Conservation (phyloP, 2,113 vertebrate genomes). For the Nestor notabilis region DNA sequence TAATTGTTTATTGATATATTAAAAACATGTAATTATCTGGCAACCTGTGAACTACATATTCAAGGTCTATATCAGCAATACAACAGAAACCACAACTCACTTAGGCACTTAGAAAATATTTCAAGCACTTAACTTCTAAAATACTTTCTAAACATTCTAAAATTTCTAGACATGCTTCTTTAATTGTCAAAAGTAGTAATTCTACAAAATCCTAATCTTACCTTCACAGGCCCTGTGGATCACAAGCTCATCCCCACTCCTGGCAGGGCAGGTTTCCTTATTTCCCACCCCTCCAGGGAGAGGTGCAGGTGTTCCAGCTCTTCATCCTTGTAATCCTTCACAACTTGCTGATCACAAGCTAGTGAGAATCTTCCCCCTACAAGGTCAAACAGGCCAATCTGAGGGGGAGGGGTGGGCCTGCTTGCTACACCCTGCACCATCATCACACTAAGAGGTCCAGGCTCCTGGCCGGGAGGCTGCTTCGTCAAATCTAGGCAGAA, state of each 20-base stretch:
- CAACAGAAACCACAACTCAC: not conserved
- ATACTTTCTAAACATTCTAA: not conserved
- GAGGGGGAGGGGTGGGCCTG: not conserved
- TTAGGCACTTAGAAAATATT: not conserved
- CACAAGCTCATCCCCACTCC: not conserved
- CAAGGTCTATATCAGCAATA: not conserved
- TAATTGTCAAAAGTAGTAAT: not conserved
- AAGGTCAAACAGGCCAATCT: not conserved
- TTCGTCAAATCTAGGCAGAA: not conserved
- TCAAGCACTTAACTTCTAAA: not conserved
- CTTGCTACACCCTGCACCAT: not conserved
- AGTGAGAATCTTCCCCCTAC: rapidly evolving
- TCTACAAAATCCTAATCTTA: not conserved
- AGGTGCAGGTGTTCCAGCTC: not conserved
- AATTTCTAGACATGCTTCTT: not conserved
- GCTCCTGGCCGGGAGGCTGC: not conserved
- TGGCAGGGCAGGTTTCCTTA: rapidly evolving
- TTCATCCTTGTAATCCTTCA: not conserved
- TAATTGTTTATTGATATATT: not conserved
- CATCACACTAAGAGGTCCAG: not conserved
- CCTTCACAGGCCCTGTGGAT: not conserved
- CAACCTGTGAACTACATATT: not conserved
- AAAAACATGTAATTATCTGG: not conserved
- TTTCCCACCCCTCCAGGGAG: not conserved
- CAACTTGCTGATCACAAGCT: not conserved